Conservation (phyloP, 2,888 invertebrate species). For the Lydus trimaculatus region DNA sequence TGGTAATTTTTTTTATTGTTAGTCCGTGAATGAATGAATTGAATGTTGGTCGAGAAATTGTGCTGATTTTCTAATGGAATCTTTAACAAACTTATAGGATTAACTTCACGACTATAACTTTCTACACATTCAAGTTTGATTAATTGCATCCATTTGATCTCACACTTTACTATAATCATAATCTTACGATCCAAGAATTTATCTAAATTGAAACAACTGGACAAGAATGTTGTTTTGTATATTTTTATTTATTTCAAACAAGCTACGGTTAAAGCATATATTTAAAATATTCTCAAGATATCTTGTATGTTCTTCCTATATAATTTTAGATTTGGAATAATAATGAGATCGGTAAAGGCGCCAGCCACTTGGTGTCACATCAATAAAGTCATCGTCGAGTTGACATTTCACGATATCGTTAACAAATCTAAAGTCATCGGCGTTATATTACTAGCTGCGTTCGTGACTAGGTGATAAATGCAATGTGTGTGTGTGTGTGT, state of each 20-base stretch:
- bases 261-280: neutral
- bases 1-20: too few relatives aligned
- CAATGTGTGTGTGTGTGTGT: slow-evolving; percentile 8
- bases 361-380: slow-evolving; percentile 12
- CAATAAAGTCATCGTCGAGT: slow-evolving; percentile 13
- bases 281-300: neutral
- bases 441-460: slow-evolving; percentile 2
- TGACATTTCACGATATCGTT: slow-evolving; percentile 15
- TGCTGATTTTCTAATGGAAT: slow-evolving; percentile 4
- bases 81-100: neutral
- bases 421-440: slow-evolving; percentile 9
- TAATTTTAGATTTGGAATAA: neutral
- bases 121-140: slow-evolving; percentile 11
- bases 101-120: slow-evolving; percentile 10
- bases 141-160: slow-evolving; percentile 1
- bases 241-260: neutral
- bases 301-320: neutral
- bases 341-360: slow-evolving; percentile 7
- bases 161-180: neutral
- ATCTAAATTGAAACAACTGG: neutral
- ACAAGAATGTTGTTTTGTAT: neutral
- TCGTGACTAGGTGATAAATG: slow-evolving; percentile 17
- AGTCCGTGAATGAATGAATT: too few relatives aligned
- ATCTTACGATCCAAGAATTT: too few relatives aligned
- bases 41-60: slow-evolving; percentile 2